Conservation (phyloP, 2,113 vertebrate genomes). For the Athene noctua region DNA sequence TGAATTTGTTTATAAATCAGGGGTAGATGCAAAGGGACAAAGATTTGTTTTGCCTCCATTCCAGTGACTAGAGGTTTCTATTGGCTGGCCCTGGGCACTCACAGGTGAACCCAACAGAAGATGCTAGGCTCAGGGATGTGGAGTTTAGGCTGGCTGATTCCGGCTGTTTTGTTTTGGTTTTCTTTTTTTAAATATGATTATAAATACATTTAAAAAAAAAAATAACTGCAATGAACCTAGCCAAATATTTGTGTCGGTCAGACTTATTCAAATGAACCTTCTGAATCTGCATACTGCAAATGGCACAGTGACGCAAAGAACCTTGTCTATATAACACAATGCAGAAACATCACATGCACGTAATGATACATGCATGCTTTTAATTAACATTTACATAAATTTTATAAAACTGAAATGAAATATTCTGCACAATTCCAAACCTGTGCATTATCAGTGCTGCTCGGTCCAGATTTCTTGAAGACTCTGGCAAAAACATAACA, state of each 20-base stretch:
- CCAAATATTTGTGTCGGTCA: not conserved
- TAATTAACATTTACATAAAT: not conserved
- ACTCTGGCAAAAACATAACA: not conserved
- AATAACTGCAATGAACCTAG: not conserved
- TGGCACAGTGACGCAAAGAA: not conserved
- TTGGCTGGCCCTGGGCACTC: not conserved
- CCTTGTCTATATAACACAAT: not conserved
- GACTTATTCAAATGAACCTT: not conserved
- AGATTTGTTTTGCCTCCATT: not conserved
- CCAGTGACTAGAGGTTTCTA: not conserved
- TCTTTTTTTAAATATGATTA: not conserved
- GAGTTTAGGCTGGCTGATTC: not conserved
- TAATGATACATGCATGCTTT: not conserved
- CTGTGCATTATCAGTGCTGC: not conserved
- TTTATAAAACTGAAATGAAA: not conserved
- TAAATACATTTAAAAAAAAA: not conserved
- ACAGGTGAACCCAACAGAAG: not conserved
- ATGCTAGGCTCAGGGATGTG: rapidly evolving
- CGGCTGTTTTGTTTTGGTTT: not conserved
- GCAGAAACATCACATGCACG: not conserved
- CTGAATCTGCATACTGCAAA: not conserved
- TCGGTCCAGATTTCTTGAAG: not conserved
- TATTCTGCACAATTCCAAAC: not conserved
- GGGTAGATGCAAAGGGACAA: not conserved
- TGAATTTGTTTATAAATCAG: not conserved